Percentiles rank a stretch among this genome's conserved stretches.
phyloP scores from a whole-genome alignment of 2,113 vertebrate genomes.

The Haemorhous mexicanus region DNA sequence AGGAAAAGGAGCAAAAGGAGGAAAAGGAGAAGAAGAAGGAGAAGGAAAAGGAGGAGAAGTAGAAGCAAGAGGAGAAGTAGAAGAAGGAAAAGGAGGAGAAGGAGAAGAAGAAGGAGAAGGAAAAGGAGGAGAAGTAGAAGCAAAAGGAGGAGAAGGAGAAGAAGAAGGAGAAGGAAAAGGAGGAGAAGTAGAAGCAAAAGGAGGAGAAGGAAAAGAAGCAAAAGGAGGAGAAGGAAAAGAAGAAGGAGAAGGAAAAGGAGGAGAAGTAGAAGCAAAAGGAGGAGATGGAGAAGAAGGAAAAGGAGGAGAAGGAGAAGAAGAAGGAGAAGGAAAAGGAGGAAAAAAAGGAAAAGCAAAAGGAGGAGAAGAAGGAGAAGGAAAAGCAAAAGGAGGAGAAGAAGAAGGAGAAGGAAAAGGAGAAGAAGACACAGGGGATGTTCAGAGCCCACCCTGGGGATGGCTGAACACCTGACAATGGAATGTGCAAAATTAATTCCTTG shows the following conservation, averaged over 20 bases:
- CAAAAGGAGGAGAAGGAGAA: rapidly evolving
- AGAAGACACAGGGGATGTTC: not conserved
- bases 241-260: rapidly evolving
- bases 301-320: too few relatives aligned
- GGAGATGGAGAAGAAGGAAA: rapidly evolving
- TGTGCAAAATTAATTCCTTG: not conserved
- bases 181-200: rapidly evolving
- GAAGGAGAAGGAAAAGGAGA: too few relatives aligned
- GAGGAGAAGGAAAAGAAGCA: rapidly evolving
- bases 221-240: rapidly evolving
- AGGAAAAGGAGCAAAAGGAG: too few relatives aligned
- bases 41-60: too few relatives aligned
- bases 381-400: too few relatives aligned
- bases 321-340: rapidly evolving
- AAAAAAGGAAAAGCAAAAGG: rapidly evolving
- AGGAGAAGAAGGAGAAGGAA: too few relatives aligned
- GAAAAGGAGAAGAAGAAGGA: too few relatives aligned
- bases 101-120: rapidly evolving
- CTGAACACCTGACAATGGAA: not conserved
- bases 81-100: too few relatives aligned
- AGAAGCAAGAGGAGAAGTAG: too few relatives aligned
- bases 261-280: rapidly evolving
- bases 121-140: rapidly evolving
- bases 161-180: rapidly evolving
- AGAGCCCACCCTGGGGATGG: not conserved